A percentile compares a stretch with the other conserved stretches of the same genome.
Conservation (phyloP, 2,797 vertebrate genomes). For the Pteropus rufus region DNA sequence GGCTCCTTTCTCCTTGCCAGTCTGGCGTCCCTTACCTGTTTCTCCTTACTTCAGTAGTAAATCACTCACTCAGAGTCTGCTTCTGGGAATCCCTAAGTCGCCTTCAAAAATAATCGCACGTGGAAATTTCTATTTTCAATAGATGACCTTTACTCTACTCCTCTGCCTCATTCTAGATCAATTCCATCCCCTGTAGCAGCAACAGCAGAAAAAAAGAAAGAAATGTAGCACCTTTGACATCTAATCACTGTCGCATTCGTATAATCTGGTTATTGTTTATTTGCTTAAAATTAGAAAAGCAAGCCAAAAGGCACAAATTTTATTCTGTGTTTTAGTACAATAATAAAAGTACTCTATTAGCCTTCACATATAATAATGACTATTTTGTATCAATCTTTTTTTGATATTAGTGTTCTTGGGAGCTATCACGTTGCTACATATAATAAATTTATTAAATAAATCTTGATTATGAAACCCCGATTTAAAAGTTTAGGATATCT, state of each 20-base stretch:
- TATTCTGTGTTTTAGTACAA: not conserved
- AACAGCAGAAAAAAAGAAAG: not conserved
- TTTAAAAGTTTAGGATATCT: not conserved
- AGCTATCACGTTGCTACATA: not conserved
- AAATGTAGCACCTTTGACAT: not conserved
- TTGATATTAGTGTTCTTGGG: not conserved
- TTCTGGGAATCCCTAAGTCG: slow-evolving; percentile 15
- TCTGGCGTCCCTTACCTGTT: not conserved
- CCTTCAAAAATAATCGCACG: not conserved
- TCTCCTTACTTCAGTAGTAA: not conserved
- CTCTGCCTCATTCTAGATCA: not conserved
- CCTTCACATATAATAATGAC: slow-evolving; percentile 12
- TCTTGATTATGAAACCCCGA: not conserved
- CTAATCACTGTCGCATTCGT: not conserved
- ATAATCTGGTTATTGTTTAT: slow-evolving; percentile 25
- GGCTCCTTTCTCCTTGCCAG: not conserved
- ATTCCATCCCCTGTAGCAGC: not conserved
- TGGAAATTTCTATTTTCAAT: slow-evolving; percentile 17
- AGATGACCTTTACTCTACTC: not conserved
- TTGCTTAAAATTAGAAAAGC: slow-evolving; percentile 9
- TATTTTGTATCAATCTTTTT: slow-evolving; percentile 28
- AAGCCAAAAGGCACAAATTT: slow-evolving; percentile 5
- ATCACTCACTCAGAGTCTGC: not conserved
- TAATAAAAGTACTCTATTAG: not conserved
- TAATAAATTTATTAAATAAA: slow-evolving; percentile 33